Evolutionary conservation across 64 coral and sea anemone species (phyloP), one percentile per base, ranked within the genome.

Genomic region (Orbicella faveolata): DNA sequence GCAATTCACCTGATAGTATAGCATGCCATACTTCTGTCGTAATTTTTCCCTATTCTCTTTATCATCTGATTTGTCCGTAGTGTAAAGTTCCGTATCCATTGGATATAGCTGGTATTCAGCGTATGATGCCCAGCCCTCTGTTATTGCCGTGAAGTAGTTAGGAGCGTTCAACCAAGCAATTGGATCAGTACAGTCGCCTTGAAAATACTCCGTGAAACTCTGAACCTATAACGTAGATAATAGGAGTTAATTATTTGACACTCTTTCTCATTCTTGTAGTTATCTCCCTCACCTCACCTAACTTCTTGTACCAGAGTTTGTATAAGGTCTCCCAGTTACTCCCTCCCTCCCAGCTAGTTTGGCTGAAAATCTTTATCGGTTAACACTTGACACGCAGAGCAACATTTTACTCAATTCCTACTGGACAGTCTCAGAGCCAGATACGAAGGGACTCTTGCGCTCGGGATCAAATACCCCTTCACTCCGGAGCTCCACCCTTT

Each of bases 111-210:
- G 34, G 11, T 83, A 72, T 30, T 94, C 93, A 9, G 63, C 52
- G 16, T 94, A 94, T 20, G 88, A 57, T 44, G 93, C 93, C 93
- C 93, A 94, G 1, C 93, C 93, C 66, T 94, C 93, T 48, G 87
- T 94, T 41, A 90, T 90, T 4, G 79, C 88, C 4, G 75, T 12
- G 34, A 63, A 94, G 79, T 87, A 90, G 7, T 88, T 90, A 12
- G 61, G 16, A 4, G 2, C 3, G 6, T 77, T 79, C 15, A 94
- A 48, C 88, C 88, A 94, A 0, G 81, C 72, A 41, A 89, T 25
- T 35, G 69, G 34, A 75, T 94, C 93, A 2, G 11, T 20, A 41
- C 93, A 94, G 19, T 94, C 25, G 13, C 69, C 72, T 64, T 79
- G 75, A 34, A 94, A 94, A 83, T 94, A 87, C n/a, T 94, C 93